These are phyloP conservation scores for Rhynchopsitta pachyrhyncha DNA, from an alignment of 2,113 vertebrate genomes.

Conservation along the genomic window DNA sequence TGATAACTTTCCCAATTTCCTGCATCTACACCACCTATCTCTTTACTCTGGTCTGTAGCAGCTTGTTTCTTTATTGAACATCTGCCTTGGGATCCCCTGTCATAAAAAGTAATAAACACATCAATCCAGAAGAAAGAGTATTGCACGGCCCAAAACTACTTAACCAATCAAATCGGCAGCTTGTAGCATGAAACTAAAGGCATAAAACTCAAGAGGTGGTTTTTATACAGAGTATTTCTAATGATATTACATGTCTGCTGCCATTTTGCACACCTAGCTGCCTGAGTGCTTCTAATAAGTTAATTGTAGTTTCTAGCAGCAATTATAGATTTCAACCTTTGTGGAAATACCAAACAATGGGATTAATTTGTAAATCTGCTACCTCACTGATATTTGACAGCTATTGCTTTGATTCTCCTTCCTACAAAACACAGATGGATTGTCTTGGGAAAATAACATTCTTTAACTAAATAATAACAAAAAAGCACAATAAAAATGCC, in stretches of 20 bases:
- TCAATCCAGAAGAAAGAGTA: conserved; percentile 80
- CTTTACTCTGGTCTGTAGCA: conserved; percentile 76
- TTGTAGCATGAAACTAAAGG: conserved; percentile 69
- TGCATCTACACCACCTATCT: conserved; percentile 74
- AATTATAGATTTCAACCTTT: conserved; percentile 70
- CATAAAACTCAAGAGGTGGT: conserved; percentile 48
- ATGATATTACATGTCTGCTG: conserved; percentile 41
- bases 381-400: conserved; percentile 68
- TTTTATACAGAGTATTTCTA: conserved; percentile 42
- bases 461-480: conserved; percentile 64
- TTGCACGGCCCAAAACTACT: conserved; percentile 66
- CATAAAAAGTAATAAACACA: conserved; percentile 88
- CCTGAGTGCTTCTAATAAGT: conserved; percentile 47
- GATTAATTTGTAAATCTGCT: conserved; percentile 78
- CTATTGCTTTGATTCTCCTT: conserved; percentile 50
- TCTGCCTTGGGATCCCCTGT: conserved; percentile 81
- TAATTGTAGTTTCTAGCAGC: conserved; percentile 71
- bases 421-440: conserved; percentile 61
- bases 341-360: conserved; percentile 67
- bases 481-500: conserved; percentile 58
- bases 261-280: conserved; percentile 31
- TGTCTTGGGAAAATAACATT: conserved; percentile 59
- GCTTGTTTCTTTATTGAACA: conserved; percentile 84
- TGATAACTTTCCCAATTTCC: conserved; percentile 85
- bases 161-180: conserved; percentile 77